These are phyloP conservation scores for Charanyca ferruginea DNA, from an alignment of 2,888 invertebrate genomes.

Conservation along the genomic window DNA sequence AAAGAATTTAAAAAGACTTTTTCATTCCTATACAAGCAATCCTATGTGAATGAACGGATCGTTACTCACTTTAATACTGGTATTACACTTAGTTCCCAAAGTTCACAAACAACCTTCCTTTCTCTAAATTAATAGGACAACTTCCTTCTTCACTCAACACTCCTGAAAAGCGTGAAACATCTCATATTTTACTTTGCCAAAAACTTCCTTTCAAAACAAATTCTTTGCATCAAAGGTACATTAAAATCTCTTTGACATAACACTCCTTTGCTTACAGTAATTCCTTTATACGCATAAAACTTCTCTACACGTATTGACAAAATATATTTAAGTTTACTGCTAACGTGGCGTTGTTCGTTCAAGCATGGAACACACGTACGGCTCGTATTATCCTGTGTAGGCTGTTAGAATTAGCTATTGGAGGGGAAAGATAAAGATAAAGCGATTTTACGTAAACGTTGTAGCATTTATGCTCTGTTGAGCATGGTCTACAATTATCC, in stretches of 20 bases:
- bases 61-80: background rate
- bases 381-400: constrained; percentile 41
- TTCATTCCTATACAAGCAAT: background rate
- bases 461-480: background rate
- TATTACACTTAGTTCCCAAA: background rate
- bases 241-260: constrained; percentile 13
- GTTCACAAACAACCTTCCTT: background rate
- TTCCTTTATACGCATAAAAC: constrained; percentile 18
- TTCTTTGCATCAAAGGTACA: constrained; percentile 18
- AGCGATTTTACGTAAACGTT: constrained; percentile 10
- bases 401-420: constrained; percentile 47
- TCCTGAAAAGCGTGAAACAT: constrained; percentile 2
- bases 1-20: background rate
- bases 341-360: constrained; percentile 21
- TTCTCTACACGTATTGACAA: constrained; percentile 12
- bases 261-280: constrained; percentile 10
- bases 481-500: constrained; percentile 18
- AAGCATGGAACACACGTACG: constrained; percentile 38
- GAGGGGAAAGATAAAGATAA: constrained; percentile 54
- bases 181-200: constrained; percentile 16
- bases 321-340: constrained; percentile 16
- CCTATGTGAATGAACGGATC: background rate
- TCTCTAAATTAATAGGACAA: constrained; percentile 3
- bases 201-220: constrained; percentile 3
- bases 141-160: background rate